A percentile compares a stretch with the other conserved stretches of the same genome.
phyloP scores from a whole-genome alignment of 1,140 invertebrate species.

The Musca domestica region DNA sequence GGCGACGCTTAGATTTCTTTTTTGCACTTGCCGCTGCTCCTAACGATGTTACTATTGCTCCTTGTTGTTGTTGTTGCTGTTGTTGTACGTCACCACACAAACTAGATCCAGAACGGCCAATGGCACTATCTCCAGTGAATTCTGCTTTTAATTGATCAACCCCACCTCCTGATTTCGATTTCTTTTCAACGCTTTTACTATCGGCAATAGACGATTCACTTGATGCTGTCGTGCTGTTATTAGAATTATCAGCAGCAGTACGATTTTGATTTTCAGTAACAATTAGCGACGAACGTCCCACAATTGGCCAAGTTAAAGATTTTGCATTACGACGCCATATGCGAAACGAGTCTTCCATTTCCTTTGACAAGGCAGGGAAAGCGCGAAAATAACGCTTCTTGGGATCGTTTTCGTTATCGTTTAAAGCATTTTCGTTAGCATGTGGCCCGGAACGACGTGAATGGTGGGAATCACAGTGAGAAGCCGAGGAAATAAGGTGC shows the following conservation, averaged over 20 bases:
- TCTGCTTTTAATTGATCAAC: background rate
- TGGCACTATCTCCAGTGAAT: no score
- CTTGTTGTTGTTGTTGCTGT: conserved; percentile 28
- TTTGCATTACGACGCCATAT: conserved; percentile 27
- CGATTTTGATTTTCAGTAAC: background rate
- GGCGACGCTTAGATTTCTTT: conserved; percentile 32
- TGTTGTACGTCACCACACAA: conserved; percentile 23
- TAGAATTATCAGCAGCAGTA: background rate
- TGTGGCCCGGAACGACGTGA: background rate
- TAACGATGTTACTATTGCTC: conserved; percentile 22
- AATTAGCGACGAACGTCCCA: background rate
- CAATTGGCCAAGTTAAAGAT: conserved; percentile 30
- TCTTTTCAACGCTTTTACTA: conserved; percentile 7
- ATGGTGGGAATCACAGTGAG: background rate
- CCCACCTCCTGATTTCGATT: background rate
- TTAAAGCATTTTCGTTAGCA: background rate
- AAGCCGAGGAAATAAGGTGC: background rate
- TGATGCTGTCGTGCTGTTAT: conserved; percentile 5
- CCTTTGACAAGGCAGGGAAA: conserved; percentile 33
- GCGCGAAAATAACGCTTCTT: conserved; percentile 31
- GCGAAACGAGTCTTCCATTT: conserved; percentile 28
- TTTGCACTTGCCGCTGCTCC: background rate
- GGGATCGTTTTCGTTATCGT: conserved; percentile 27
- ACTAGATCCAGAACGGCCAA: background rate
- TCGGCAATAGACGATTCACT: conserved; percentile 16